Conservation (phyloP, 2,888 invertebrate genomes). For the Aspidiotus rigidus region DNA sequence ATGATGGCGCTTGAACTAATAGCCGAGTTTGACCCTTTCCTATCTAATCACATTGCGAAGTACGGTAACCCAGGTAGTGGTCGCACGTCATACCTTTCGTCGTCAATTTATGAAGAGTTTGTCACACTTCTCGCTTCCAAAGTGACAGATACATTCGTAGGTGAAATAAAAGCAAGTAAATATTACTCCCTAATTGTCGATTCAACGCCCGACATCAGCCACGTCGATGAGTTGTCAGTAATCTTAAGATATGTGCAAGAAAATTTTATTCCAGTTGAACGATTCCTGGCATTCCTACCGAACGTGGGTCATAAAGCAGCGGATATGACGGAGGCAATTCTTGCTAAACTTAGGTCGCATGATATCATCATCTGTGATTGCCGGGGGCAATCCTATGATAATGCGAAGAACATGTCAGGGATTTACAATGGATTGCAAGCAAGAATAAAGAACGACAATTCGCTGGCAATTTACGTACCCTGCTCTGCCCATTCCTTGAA, state of each 20-base stretch:
- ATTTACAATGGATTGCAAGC: constrained; percentile 39
- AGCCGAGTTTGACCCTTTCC: constrained; percentile 40
- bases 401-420: constrained; percentile 41
- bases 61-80: constrained; percentile 15
- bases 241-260: constrained; percentile 39
- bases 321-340: constrained; percentile 38
- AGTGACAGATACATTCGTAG: not conserved
- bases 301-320: constrained; percentile 40
- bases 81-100: constrained; percentile 15
- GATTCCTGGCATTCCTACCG: constrained; percentile 40
- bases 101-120: constrained; percentile 17
- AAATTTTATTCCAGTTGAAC: constrained; percentile 39
- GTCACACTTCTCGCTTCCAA: constrained; percentile 10
- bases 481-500: constrained; percentile 41
- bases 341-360: constrained; percentile 27
- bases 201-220: constrained; percentile 34
- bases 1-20: constrained; percentile 39
- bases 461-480: constrained; percentile 38
- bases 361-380: constrained; percentile 39
- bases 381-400: constrained; percentile 40
- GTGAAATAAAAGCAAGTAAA: constrained; percentile 25
- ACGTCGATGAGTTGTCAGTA: constrained; percentile 39
- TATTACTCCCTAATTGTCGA: constrained; percentile 31
- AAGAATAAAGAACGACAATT: constrained; percentile 39
- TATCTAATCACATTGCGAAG: too few species aligned